phyloP scores from a whole-genome alignment of 2,113 vertebrate species.

The Eulemur rufifrons region DNA sequence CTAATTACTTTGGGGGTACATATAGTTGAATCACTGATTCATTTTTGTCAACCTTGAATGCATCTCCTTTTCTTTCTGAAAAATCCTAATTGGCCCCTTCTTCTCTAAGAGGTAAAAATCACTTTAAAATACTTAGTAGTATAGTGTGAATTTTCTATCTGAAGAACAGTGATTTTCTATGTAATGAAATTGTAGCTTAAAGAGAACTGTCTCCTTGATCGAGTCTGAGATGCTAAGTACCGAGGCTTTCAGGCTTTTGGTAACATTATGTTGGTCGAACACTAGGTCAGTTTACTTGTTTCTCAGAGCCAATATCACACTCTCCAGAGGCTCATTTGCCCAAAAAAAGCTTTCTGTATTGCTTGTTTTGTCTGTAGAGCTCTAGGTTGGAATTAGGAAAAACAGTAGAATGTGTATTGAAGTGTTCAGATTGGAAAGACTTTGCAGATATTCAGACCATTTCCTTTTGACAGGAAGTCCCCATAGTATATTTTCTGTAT shows the following conservation, averaged over 20 bases:
- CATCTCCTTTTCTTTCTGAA: constrained; percentile 31
- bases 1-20: constrained; percentile 23
- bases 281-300: constrained; percentile 12
- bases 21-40: constrained; percentile 22
- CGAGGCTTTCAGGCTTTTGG: background rate
- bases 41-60: constrained; percentile 30
- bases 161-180: constrained; percentile 32
- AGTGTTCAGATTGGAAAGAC: constrained; percentile 11
- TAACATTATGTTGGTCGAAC: background rate
- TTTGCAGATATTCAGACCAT: background rate
- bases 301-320: background rate
- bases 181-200: constrained; percentile 43
- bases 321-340: background rate
- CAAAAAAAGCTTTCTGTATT: constrained; percentile 10
- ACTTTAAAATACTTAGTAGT: constrained; percentile 32
- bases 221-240: background rate
- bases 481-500: constrained; percentile 8
- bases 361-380: constrained; percentile 27
- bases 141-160: constrained; percentile 6
- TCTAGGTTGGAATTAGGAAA: constrained; percentile 1
- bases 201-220: constrained; percentile 23
- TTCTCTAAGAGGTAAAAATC: constrained; percentile 21
- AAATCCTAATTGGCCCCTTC: constrained; percentile 1
- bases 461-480: background rate
- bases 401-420: background rate